These are phyloP conservation scores for Limonius californicus DNA, from an alignment of 1,140 invertebrate genomes.

Conservation along the genomic window DNA sequence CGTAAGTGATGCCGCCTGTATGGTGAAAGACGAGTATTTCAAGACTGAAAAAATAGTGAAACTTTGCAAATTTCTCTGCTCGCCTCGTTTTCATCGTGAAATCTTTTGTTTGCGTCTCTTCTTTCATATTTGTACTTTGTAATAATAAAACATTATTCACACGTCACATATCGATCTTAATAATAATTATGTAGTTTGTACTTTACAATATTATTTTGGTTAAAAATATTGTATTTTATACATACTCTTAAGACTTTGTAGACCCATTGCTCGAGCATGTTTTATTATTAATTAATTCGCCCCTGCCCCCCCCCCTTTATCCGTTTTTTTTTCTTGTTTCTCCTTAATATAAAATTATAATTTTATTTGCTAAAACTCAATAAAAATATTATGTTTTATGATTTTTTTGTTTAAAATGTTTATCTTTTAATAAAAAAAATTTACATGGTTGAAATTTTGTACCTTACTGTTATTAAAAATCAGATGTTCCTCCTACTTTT, in stretches of 20 bases:
- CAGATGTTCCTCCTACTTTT: no score
- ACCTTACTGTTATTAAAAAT: no score
- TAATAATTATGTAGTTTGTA: slow-evolving; percentile 25
- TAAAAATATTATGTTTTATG: no score
- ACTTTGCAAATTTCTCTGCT: slow-evolving; percentile 22
- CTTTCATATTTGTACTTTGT: slow-evolving; percentile 25
- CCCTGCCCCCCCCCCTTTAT: no score
- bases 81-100: slow-evolving; percentile 3
- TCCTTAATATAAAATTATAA: no score
- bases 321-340: no score
- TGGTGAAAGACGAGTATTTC: slow-evolving; percentile 32
- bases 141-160: slow-evolving; percentile 30
- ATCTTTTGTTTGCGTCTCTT: slow-evolving; percentile 17
- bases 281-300: no score
- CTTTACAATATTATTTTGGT: slow-evolving; percentile 5
- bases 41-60: slow-evolving; percentile 29
- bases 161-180: slow-evolving; percentile 32
- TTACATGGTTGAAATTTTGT: no score
- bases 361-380: no score
- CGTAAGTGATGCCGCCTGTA: slow-evolving; percentile 24
- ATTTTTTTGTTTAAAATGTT: no score
- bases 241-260: slow-evolving; percentile 7
- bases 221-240: slow-evolving; percentile 5
- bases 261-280: background rate
- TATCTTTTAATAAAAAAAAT: no score